Evolutionary conservation across 2,888 invertebrate species (phyloP).

Genomic region (Halictus quadricinctus): DNA sequence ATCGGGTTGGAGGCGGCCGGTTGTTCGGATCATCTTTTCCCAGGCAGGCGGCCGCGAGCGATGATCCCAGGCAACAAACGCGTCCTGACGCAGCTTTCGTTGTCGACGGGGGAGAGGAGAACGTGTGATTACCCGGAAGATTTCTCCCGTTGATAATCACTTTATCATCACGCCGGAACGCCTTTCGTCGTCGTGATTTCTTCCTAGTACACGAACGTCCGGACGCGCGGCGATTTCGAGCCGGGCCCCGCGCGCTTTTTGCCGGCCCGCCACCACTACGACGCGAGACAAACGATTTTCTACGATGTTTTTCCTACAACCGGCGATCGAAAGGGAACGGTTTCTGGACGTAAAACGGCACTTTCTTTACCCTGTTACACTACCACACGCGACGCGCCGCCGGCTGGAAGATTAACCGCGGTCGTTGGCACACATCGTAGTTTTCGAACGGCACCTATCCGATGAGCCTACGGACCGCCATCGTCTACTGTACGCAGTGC

Average conservation of each 20-base stretch:
- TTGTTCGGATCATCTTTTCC: background rate
- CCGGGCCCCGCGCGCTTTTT: background rate
- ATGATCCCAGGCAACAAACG: slow-evolving; percentile 2
- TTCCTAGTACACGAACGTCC: slow-evolving; percentile 16
- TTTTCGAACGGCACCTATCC: slow-evolving; percentile 1
- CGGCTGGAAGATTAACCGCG: slow-evolving; percentile 11
- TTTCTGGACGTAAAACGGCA: slow-evolving; percentile 47
- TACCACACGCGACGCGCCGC: background rate
- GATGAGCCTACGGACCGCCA: background rate
- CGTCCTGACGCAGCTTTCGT: slow-evolving; percentile 32
- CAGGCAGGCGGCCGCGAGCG: background rate
- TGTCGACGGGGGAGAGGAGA: background rate
- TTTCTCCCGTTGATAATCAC: slow-evolving; percentile 51
- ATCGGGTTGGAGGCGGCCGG: background rate
- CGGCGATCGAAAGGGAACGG: slow-evolving; percentile 22
- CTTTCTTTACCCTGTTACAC: slow-evolving; percentile 42
- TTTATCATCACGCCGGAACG: background rate
- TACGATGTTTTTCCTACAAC: background rate
- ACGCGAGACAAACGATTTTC: background rate
- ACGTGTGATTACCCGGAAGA: slow-evolving; percentile 33
- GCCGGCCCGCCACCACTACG: background rate
- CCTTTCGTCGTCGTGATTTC: slow-evolving; percentile 29
- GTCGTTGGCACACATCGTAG: slow-evolving; percentile 10
- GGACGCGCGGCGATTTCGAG: background rate
- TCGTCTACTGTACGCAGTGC: no score